Percentiles rank a stretch among this genome's conserved stretches.
Evolutionary conservation across 2,888 invertebrate genomes (phyloP).

Genomic region (Panzeria rudis): DNA sequence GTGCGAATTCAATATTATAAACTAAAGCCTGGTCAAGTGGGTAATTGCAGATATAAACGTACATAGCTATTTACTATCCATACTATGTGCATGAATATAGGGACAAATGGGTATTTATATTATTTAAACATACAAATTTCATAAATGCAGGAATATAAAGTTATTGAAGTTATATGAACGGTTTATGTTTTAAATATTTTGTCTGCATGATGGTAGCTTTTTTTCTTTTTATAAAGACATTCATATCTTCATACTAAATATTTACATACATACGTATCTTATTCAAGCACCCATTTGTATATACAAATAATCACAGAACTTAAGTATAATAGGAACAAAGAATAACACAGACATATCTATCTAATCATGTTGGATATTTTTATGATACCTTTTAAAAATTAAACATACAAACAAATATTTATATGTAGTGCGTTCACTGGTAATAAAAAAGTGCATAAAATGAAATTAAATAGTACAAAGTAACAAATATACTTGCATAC

Average conservation of each 20-base stretch:
- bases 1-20: no score
- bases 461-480: slow-evolving; percentile 6
- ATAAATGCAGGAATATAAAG: slow-evolving; percentile 29
- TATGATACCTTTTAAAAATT: slow-evolving; percentile 57
- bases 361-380: slow-evolving; percentile 54
- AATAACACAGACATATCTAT: slow-evolving; percentile 29
- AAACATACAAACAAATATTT: slow-evolving; percentile 32
- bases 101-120: slow-evolving; percentile 15
- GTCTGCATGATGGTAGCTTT: slow-evolving; percentile 39
- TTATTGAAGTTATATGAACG: slow-evolving; percentile 49
- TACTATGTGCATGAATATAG: background rate
- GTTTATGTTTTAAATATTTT: slow-evolving; percentile 22
- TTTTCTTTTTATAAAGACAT: slow-evolving; percentile 79
- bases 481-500: slow-evolving; percentile 2
- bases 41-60: no score
- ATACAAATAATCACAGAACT: slow-evolving; percentile 25
- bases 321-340: slow-evolving; percentile 5
- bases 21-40: background rate
- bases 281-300: background rate
- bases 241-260: slow-evolving; percentile 20
- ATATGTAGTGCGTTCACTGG: slow-evolving; percentile 5
- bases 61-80: no score
- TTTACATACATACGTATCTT: slow-evolving; percentile 14
- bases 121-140: slow-evolving; percentile 25
- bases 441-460: slow-evolving; percentile 4